Evolutionary conservation across 2,797 vertebrate species (phyloP), one percentile per base, ranked within the genome.

Genomic region (Liasis olivaceus): DNA sequence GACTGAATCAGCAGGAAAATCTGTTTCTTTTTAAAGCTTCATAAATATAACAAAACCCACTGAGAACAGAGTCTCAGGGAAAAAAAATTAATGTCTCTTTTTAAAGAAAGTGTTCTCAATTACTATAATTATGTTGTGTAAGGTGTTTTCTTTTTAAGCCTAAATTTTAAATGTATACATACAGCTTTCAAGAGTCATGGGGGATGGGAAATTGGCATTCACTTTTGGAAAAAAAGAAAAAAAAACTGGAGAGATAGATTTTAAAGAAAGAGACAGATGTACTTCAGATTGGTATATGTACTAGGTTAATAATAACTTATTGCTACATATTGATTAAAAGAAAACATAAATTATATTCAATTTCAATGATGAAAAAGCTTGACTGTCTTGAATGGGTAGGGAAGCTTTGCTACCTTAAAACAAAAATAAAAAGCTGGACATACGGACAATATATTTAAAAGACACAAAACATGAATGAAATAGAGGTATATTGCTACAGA

Each of bases 1-100:
- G 77, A 85, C 77, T 59, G 77, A 85, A 54, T 89, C 77, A 89
- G 72, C 91, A 92, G 91, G 47, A 85, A 89, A 89, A 89, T 92
- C 47, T 92, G 69, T 88, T 92, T 89, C 60, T 62, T 89, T 89
- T 92, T 54, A 84, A 89, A 84, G 31, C 87, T 92, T 89, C 72
- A 89, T 84, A 84, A 89, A 92, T 92, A 89, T 89, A 89, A 58
- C 24, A 85, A 89, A 89, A 66, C n/a, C 77, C 84, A 31, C 59
- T 89, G 77, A 66, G 77, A 89, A 17, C 47, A 64, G 85, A 31
- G 77, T 85, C 51, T 85, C n/a, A 89, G n/a, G 20, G 69, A 28
- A 22, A 85, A 89, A 28, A 58, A 77, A 66, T 89, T 36, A 89
- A 92, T 89, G 60, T 17, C 42, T 85, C 59, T 89, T 89, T 92